phyloP scores from a whole-genome alignment of 2,797 vertebrate genomes.

The Anabacerthia variegaticeps region DNA sequence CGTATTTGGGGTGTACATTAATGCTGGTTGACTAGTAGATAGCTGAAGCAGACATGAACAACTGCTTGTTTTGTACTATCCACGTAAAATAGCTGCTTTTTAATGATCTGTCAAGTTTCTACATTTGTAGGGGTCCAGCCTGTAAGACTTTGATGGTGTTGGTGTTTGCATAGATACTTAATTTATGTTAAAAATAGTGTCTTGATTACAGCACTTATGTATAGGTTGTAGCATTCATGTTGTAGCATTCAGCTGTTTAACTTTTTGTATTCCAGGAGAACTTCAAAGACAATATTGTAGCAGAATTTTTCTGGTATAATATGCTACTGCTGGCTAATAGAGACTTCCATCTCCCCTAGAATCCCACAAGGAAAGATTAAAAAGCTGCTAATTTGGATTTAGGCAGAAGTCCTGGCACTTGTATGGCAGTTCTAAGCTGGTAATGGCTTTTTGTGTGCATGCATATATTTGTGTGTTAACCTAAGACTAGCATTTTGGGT shows the following conservation, averaged over 20 bases:
- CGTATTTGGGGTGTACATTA: neutral
- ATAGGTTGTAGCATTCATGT: neutral
- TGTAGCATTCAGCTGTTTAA: neutral
- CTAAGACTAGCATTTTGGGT: slow-evolving; percentile 79
- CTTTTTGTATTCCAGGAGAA: neutral
- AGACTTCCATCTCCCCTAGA: neutral
- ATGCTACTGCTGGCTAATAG: neutral
- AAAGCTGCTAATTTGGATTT: slow-evolving; percentile 38
- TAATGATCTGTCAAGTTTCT: neutral
- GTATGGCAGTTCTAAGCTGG: slow-evolving; percentile 34
- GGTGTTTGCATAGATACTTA: neutral
- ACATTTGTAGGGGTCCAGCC: neutral
- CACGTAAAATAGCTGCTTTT: slow-evolving; percentile 21
- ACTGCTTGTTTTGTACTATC: neutral
- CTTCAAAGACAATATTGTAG: neutral
- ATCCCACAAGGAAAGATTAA: neutral
- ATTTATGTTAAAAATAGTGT: neutral
- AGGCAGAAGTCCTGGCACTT: neutral
- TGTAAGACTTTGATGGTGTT: neutral
- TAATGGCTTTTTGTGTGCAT: slow-evolving; percentile 42
- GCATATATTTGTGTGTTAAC: neutral
- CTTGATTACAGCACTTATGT: neutral
- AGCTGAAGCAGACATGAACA: slow-evolving; percentile 13
- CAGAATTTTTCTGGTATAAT: neutral
- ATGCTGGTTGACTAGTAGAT: neutral